These are phyloP conservation scores for Aptenodytes forsteri DNA, from an alignment of 2,113 vertebrate species.

Conservation along the genomic window DNA sequence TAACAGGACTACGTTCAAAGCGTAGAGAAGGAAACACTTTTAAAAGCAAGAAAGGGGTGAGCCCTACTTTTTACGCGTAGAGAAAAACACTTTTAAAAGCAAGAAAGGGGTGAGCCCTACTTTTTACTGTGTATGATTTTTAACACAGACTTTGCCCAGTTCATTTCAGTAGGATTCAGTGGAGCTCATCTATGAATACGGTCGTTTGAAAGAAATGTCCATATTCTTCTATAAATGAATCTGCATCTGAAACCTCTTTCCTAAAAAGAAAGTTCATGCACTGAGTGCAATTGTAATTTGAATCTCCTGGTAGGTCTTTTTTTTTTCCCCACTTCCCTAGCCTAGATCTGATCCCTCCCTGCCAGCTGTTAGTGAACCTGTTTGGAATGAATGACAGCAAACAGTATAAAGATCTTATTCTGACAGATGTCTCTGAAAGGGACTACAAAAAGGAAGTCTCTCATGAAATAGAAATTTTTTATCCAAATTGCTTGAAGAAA, in stretches of 20 bases:
- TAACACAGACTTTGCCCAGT: neutral
- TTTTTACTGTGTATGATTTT: neutral
- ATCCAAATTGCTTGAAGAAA: neutral
- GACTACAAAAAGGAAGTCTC: constrained; percentile 8
- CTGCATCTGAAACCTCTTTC: neutral
- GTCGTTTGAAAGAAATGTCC: neutral
- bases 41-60: neutral
- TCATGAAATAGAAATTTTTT: neutral
- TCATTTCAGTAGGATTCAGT: neutral
- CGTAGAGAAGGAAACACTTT: neutral
- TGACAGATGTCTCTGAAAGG: neutral
- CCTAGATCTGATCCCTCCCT: neutral
- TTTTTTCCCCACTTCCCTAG: neutral
- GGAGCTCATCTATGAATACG: neutral
- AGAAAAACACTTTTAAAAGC: neutral
- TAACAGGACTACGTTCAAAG: neutral
- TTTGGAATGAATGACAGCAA: neutral
- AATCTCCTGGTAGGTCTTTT: neutral
- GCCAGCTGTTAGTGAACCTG: neutral
- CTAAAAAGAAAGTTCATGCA: neutral
- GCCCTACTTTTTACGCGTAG: neutral
- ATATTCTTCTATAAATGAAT: constrained; percentile 10
- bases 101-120: neutral
- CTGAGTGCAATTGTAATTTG: neutral
- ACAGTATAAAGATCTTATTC: neutral